Conservation (phyloP, 2,888 invertebrate species). For the Lithophane leautieri region DNA sequence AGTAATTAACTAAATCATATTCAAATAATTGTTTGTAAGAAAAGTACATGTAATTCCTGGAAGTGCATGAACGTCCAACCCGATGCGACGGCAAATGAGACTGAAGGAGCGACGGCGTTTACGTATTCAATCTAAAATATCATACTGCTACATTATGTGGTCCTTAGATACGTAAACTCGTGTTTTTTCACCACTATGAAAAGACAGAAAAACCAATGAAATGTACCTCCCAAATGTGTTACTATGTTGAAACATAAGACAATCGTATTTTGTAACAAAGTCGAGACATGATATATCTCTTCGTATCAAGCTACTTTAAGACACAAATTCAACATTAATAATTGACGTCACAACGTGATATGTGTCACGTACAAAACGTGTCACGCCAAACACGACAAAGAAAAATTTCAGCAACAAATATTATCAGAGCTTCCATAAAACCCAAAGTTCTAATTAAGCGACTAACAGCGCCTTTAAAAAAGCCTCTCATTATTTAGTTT, state of each 20-base stretch:
- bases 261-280: background rate
- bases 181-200: background rate
- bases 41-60: background rate
- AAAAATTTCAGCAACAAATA: constrained; percentile 50
- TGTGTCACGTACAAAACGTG: constrained; percentile 22
- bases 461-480: constrained; percentile 64
- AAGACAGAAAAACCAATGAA: background rate
- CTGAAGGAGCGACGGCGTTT: background rate
- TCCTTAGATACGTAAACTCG: background rate
- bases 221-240: background rate
- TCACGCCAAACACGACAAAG: constrained; percentile 40
- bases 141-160: background rate
- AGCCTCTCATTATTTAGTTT: constrained; percentile 78
- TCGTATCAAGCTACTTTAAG: background rate
- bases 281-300: no score
- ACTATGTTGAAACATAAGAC: background rate
- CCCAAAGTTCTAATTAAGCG: constrained; percentile 67
- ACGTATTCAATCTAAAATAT: background rate
- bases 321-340: background rate
- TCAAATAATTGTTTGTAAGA: constrained; percentile 1
- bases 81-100: constrained; percentile 15
- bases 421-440: constrained; percentile 57
- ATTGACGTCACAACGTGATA: constrained; percentile 8
- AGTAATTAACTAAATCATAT: background rate
- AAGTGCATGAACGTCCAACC: background rate